Evolutionary conservation across 2,888 invertebrate genomes (phyloP).

Genomic region (Ethmia dodecea): DNA sequence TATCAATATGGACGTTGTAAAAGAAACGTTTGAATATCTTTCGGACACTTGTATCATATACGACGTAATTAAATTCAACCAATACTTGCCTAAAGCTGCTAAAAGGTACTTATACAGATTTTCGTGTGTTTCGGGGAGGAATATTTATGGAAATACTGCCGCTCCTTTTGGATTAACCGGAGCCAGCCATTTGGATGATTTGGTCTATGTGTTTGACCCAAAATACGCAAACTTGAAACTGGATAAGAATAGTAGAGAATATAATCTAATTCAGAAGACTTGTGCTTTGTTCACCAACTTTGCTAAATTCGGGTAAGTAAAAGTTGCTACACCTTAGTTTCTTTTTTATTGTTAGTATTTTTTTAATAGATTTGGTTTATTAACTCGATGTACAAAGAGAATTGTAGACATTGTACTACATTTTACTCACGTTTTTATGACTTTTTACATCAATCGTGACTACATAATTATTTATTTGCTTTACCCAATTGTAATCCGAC

Average conservation of each 20-base stretch:
- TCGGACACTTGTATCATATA: conserved; percentile 26
- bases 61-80: conserved; percentile 26
- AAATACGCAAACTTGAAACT: conserved; percentile 30
- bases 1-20: conserved; percentile 23
- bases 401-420: too few species aligned
- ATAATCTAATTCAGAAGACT: conserved; percentile 35
- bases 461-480: too few species aligned
- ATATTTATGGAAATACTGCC: conserved; percentile 31
- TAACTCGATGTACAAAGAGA: too few species aligned
- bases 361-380: too few species aligned
- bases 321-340: neutral
- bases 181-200: conserved; percentile 45
- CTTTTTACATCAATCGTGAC: too few species aligned
- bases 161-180: conserved; percentile 34
- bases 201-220: conserved; percentile 44
- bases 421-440: too few species aligned
- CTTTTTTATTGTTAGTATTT: too few species aligned
- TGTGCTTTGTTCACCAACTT: conserved; percentile 48
- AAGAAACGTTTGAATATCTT: conserved; percentile 28
- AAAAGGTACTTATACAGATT: conserved; percentile 38
- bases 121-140: conserved; percentile 37
- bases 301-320: conserved; percentile 48
- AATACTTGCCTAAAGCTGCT: conserved; percentile 19
- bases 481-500: too few species aligned
- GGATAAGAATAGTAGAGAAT: conserved; percentile 31